Percentiles rank a stretch among this genome's conserved stretches.
Conservation (phyloP, 2,797 vertebrate genomes). For the Girardinus metallicus region DNA sequence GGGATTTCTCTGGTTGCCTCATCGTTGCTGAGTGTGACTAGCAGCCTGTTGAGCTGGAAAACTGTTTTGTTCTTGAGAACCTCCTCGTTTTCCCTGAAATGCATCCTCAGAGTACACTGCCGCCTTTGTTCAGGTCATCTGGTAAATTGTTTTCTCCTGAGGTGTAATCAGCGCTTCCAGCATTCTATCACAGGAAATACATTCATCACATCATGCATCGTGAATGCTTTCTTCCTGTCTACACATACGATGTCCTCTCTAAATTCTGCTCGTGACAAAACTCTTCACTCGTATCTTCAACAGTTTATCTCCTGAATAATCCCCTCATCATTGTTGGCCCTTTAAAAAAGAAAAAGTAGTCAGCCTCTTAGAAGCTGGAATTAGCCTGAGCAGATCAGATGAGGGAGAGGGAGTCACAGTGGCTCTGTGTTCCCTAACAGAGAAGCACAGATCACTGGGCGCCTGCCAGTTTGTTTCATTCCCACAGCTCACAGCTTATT, state of each 20-base stretch:
- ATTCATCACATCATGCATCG: background rate
- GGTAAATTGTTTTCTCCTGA: background rate
- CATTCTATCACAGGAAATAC: slow-evolving; percentile 1
- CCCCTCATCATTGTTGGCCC: slow-evolving; percentile 46
- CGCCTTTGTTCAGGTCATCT: background rate
- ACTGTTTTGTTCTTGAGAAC: background rate
- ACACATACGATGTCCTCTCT: background rate
- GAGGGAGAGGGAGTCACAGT: slow-evolving; percentile 25
- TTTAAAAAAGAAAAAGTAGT: background rate
- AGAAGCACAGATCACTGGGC: slow-evolving; percentile 11
- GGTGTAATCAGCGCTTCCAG: background rate
- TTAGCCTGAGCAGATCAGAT: slow-evolving; percentile 24
- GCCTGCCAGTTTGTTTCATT: slow-evolving; percentile 23
- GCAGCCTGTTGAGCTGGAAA: background rate
- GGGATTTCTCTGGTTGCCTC: background rate
- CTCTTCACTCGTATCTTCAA: background rate
- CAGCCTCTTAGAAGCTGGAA: slow-evolving; percentile 18
- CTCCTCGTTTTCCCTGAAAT: background rate
- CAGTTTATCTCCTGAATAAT: slow-evolving; percentile 25
- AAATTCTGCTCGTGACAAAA: background rate
- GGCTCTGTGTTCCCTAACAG: slow-evolving; percentile 25
- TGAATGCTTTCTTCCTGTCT: background rate
- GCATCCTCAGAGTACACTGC: background rate
- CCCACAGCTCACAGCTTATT: slow-evolving; percentile 28
- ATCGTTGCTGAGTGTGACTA: background rate